Conservation (phyloP, 1,140 invertebrate species). For the Thaumetopoea pityocampa region DNA sequence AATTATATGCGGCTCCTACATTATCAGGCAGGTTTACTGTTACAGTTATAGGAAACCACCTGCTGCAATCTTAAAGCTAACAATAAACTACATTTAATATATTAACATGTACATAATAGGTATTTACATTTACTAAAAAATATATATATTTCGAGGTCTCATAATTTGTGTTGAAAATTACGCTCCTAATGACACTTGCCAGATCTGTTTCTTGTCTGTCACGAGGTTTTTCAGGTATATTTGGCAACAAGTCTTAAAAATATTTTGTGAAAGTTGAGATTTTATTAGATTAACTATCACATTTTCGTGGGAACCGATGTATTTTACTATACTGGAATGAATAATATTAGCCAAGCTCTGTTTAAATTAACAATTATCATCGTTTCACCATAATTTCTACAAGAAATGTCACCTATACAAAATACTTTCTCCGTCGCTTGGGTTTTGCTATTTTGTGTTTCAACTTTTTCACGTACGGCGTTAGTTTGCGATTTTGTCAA, state of each 20-base stretch:
- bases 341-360: conserved; percentile 4
- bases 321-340: conserved; percentile 1
- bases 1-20: too few species aligned
- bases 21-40: too few species aligned
- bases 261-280: conserved; percentile 26
- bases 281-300: neutral
- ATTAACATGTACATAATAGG: too few species aligned
- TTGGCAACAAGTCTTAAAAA: conserved; percentile 35
- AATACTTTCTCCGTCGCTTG: conserved; percentile 46
- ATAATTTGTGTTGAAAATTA: conserved; percentile 21
- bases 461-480: conserved; percentile 39
- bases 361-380: conserved; percentile 20
- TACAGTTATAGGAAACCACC: too few species aligned
- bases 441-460: conserved; percentile 30
- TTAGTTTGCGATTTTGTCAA: conserved; percentile 50
- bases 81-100: too few species aligned
- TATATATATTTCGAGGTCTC: too few species aligned
- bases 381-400: conserved; percentile 20
- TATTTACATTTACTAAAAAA: too few species aligned
- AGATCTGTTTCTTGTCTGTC: conserved; percentile 27
- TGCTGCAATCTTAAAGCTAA: too few species aligned
- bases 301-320: neutral
- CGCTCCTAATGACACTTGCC: conserved; percentile 25
- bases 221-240: conserved; percentile 29
- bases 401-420: conserved; percentile 17